Evolutionary conservation across 1,140 invertebrate genomes (phyloP).

Genomic region (Batillaria attramentaria): DNA sequence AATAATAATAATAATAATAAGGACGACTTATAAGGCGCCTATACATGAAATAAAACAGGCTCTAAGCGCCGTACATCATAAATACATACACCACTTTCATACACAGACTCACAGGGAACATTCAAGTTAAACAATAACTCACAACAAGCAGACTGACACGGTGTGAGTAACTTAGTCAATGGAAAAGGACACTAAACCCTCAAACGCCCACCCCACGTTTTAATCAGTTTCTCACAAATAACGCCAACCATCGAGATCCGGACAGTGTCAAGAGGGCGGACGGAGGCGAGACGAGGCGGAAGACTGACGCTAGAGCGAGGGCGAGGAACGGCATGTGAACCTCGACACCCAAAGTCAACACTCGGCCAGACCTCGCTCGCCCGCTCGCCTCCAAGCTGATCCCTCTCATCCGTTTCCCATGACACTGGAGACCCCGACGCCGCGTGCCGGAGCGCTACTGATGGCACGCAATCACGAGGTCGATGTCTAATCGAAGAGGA

Average conservation of each 20-base stretch:
- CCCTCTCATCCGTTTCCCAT: conserved; percentile 1
- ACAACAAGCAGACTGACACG: too few species aligned
- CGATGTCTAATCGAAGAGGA: conserved; percentile 6
- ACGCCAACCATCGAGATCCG: neutral
- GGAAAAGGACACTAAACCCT: too few species aligned
- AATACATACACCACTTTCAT: too few species aligned
- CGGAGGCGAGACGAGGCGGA: neutral
- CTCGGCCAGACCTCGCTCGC: neutral
- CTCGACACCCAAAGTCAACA: conserved; percentile 2
- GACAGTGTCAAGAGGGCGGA: neutral
- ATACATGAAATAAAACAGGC: too few species aligned
- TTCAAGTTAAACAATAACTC: too few species aligned
- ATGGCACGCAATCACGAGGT: conserved; percentile 18
- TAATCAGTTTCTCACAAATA: neutral
- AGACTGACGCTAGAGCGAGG: neutral
- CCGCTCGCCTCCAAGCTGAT: neutral
- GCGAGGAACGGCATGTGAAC: neutral
- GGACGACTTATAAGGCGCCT: too few species aligned
- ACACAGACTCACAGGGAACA: too few species aligned
- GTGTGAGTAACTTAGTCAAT: too few species aligned
- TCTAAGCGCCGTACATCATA: too few species aligned
- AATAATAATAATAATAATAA: too few species aligned
- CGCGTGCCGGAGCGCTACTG: conserved; percentile 10
- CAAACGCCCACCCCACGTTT: too few species aligned
- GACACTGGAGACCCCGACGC: neutral